Evolutionary conservation across 1,140 invertebrate species (phyloP), one percentile per base, ranked within the genome.

Genomic region (Latrodectus geometricus): DNA sequence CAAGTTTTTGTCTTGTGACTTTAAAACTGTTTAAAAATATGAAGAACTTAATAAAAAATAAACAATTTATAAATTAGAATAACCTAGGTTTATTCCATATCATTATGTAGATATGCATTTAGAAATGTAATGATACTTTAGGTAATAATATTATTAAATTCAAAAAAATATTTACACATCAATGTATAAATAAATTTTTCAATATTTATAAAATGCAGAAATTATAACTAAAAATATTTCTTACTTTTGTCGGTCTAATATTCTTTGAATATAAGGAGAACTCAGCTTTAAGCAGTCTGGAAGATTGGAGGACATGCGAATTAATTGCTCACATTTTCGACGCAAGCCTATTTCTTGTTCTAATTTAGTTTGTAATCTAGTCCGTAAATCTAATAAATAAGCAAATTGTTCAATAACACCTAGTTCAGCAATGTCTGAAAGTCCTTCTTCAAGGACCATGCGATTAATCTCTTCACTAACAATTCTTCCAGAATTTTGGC

Each of bases 201-300:
- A 35, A 35, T 35, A 35, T 35, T 35, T 35, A 35, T 35, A 35
- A 35, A 35, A 3, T 35, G 1, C 35, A 35, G 35, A 35, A 35
- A 35, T 35, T 5, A 35, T 35, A 1, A 35, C 5, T 1, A 35
- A 35, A 35, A 5, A 35, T 5, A 23, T 2, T 17, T 56, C 81
- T 88, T 74, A 88, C 87, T 88, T 88, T 69, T 88, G 87, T 4
- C 78, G 65, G 49, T 88, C 87, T 21, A 88, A 56, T 79, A 88
- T 88, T 68, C 72, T 78, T 56, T 88, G 87, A 65, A 88, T 80
- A 76, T 88, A 69, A 79, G 87, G 80, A 72, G 87, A 88, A 74
- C 81, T 84, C 65, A 88, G 70, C 52, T 88, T 88, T 48, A 88
- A 72, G 21, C 86, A 83, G 77, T 88, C 86, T 17, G 88, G 88